Evolutionary conservation across 2,797 vertebrate species (phyloP), one percentile per base, ranked within the genome.

Genomic region (Monodelphis domestica): DNA sequence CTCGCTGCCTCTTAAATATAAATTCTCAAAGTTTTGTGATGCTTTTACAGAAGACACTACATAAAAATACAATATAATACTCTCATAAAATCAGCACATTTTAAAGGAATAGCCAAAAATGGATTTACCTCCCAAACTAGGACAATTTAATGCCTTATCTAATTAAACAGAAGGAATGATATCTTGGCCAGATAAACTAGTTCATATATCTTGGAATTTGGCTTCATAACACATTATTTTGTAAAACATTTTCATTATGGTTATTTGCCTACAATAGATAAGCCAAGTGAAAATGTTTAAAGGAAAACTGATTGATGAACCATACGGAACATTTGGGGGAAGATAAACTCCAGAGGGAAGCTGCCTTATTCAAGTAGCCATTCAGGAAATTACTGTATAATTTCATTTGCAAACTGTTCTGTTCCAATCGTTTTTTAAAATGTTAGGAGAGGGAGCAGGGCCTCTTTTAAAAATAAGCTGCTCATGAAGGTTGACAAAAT

Each of bases 151-250:
- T 78, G n/a, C 7, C 63, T 78, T 45, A 24, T 78, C 17, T 78
- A 78, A 78, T 84, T 84, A 84, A 84, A 84, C 70, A 50, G 70
- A 84, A 84, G 70, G 70, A 50, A 84, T 84, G 38, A 84, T 84
- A 50, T 84, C 70, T 50, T 84, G 38, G 38, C 38, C 38, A 84
- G 38, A 84, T 84, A 84, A 84, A 50, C 24, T 28, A 84, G 70
- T 50, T 84, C 84, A 26, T 84, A 84, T 84, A 28, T 50, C 70
- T 84, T 84, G 38, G 84, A 84, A 84, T 84, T 84, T 84, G 70
- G 70, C 70, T 45, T 84, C 26, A 84, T 84, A 84, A 26, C 2
- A 50, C 29, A 57, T 63, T 63, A 59, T 84, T 50, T 84, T 84
- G 21, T 84, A 21, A 84, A 84, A 84, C 24, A 84, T 84, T 24